Evolutionary conservation across 2,888 invertebrate genomes (phyloP), one percentile per base, ranked within the genome.

Genomic region (Exocentrus adspersus): DNA sequence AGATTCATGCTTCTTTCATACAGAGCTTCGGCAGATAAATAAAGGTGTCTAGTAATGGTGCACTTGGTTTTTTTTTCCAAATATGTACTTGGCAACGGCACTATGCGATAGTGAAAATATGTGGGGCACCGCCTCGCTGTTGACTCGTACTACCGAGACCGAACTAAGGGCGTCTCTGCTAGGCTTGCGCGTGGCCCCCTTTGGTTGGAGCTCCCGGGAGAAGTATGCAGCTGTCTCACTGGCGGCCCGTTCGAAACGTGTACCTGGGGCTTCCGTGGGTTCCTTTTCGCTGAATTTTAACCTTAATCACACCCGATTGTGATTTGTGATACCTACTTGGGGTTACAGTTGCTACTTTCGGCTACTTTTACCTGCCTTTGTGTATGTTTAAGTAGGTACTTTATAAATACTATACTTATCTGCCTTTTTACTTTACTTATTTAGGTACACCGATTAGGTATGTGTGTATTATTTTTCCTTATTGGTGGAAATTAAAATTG

Each of bases 91-190:
- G 71, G 71, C 68, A 72, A 75, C 76, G 57, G 48, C 56, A 50
- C 58, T 54, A 63, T 62, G 10, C 32, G n/a, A 57, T 41, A 60
- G 41, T 62, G 54, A 41, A 68, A 65, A 71, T 37, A 37, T 70
- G 84, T 85, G 84, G 84, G 85, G 79, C 79, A 75, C 82, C 81
- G 84, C 83, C 83, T 84, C 85, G 84, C 59, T 50, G 84, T 82
- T 82, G 83, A 81, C 84, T 82, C 82, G 81, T 83, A 84, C 86
- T 71, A 84, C 86, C 70, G 72, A 69, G 72, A 65, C 70, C 51
- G 69, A 72, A 67, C 67, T 83, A 82, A 83, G 84, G 83, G 76
- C 77, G 78, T 76, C 70, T 77, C 70, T 72, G 72, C 74, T 72
- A 74, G 79, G 79, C 80, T 77, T 81, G 81, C 81, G 81, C 81